Conservation (phyloP, 1,140 invertebrate species). For the Penaeus indicus region DNA sequence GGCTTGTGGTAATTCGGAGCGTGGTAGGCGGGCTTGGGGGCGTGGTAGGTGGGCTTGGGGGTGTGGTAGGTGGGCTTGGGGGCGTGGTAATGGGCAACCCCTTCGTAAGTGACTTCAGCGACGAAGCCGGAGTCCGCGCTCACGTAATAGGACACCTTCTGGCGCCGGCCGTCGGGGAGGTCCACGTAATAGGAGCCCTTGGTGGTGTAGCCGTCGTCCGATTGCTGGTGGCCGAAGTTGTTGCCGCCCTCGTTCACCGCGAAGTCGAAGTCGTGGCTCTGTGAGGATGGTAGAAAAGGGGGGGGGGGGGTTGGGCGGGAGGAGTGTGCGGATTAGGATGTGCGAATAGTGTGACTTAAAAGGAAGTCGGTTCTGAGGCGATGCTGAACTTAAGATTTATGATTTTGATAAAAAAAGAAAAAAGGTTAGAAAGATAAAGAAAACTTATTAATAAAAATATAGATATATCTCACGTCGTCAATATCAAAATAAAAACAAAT, state of each 20-base stretch:
- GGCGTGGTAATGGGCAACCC: slow-evolving; percentile 58
- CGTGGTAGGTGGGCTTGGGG: not conserved
- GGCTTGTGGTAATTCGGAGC: not conserved
- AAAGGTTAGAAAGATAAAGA: too few relatives aligned
- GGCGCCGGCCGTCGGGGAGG: slow-evolving; percentile 67
- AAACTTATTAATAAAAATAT: too few relatives aligned
- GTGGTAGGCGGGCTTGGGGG: not conserved
- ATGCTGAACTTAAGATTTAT: too few relatives aligned
- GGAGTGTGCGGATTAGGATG: too few relatives aligned
- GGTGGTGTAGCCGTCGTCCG: slow-evolving; percentile 60
- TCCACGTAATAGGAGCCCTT: slow-evolving; percentile 71
- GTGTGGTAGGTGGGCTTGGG: not conserved
- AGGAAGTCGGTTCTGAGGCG: too few relatives aligned
- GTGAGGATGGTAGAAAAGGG: too few relatives aligned
- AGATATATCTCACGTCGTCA: too few relatives aligned
- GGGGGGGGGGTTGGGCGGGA: too few relatives aligned
- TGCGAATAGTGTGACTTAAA: too few relatives aligned
- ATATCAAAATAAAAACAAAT: too few relatives aligned
- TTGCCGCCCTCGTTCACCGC: slow-evolving; percentile 56
- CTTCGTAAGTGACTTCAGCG: slow-evolving; percentile 67
- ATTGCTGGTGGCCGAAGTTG: slow-evolving; percentile 66
- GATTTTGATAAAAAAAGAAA: too few relatives aligned
- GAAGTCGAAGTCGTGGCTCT: slow-evolving; percentile 51
- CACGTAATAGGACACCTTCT: slow-evolving; percentile 67
- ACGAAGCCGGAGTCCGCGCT: slow-evolving; percentile 67